These are phyloP conservation scores for Anastrepha obliqua DNA, from an alignment of 1,140 invertebrate genomes.

Conservation along the genomic window DNA sequence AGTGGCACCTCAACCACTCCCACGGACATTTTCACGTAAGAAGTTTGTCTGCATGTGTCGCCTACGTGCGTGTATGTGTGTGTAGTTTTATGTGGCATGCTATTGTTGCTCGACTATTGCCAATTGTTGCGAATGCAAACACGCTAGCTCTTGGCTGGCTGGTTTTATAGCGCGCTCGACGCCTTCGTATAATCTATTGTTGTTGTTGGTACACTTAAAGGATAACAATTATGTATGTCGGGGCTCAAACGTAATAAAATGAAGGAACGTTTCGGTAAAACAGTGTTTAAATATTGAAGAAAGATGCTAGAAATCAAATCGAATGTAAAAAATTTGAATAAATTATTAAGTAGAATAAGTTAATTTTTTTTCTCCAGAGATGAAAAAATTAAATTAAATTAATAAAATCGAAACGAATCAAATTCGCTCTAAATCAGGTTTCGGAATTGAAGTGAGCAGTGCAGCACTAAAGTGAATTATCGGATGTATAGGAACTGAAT, in stretches of 20 bases:
- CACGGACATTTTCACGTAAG: neutral
- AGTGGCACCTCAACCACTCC: slow-evolving; percentile 6
- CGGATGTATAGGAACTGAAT: too few species aligned
- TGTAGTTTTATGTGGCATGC: neutral
- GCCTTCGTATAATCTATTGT: neutral
- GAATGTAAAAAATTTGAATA: too few species aligned
- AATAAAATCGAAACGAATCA: too few species aligned
- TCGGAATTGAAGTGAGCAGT: too few species aligned
- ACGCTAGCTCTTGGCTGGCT: neutral
- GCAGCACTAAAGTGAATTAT: too few species aligned
- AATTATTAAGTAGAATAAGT: too few species aligned
- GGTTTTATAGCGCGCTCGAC: neutral
- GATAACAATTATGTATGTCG: slow-evolving; percentile 44
- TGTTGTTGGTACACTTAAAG: slow-evolving; percentile 18
- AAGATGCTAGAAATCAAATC: neutral
- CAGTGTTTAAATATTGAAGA: slow-evolving; percentile 14
- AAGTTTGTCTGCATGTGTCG: too few species aligned
- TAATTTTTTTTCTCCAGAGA: too few species aligned
- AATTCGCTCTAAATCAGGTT: too few species aligned
- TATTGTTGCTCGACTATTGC: neutral
- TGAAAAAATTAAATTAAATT: too few species aligned
- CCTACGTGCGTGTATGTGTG: neutral
- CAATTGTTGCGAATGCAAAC: slow-evolving; percentile 36
- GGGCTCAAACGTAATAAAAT: neutral
- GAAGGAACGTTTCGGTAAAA: neutral